Evolutionary conservation across 2,113 vertebrate species (phyloP), one percentile per base, ranked within the genome.

Genomic region (Aleadryas rufinucha): DNA sequence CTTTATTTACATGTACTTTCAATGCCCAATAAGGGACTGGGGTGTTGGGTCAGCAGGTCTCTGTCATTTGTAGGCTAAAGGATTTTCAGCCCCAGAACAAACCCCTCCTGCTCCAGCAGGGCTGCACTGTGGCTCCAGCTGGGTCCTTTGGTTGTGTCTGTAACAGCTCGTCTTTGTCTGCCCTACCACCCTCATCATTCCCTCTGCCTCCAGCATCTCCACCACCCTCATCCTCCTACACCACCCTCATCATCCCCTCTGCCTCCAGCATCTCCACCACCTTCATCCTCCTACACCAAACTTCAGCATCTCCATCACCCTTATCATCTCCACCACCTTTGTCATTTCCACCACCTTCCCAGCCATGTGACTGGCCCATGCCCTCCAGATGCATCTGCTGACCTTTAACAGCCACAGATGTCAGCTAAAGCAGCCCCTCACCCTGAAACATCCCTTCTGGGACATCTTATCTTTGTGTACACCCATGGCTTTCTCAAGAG

Each of bases 11-110:
- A 3, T 0, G 6, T 1, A 0, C 21, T 14, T 6, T 3, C 3
- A 8, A 0, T 4, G 64, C 59, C 15, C 26, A 14, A 0, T 0
- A 1, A 33, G 31, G 39, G 21, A 0, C 31, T 0, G 5, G n/a
- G 16, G 1, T 33, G 26, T 21, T 26, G 44, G 39, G 17, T 4
- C 16, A 2, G 35, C 12, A 33, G 74, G 26, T 10, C 61, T n/a
- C 89, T 85, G 75, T 3, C 54, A 1, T 10, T 21, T 12, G 35
- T 4, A 7, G 26, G 44, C 24, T 30, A 2, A 5, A 60, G 76
- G 59, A 54, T 35, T 45, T 18, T 11, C 8, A 64, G 69, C 64
- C 49, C 82, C 17, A 35, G 52, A 21, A 11, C 49, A 52, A 83
- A 63, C 23, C 3, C 1, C 39, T 39, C 24, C 33, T 13, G 24